Base-by-base conservation (phyloP, 1,140 invertebrate genomes). In the Eueides isabella region DNA sequence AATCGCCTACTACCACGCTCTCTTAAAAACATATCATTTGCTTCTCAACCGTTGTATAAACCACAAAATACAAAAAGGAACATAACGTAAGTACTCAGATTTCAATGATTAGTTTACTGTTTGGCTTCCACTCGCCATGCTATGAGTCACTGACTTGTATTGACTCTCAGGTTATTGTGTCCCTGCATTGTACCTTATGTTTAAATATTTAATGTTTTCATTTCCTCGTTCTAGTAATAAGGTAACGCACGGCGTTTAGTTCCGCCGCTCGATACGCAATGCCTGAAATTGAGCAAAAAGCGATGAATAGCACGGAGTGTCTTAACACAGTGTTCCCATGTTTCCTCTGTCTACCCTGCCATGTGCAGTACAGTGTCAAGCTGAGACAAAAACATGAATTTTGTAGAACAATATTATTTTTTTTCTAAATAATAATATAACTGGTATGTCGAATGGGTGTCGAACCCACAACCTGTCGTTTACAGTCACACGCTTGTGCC, bases 91-190 rank as follows among this genome's bases (percentile, higher is more conserved):
- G 9, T 55, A 26, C 48, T 55, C 48, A 26, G 48, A 55, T 64
- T 66, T 64, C 61, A 55, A 72, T 72, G 48, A 71, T 64, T 64
- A 44, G 62, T 33, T n/a, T 55, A 72, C 44, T 72, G 70, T 72
- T 35, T 72, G 70, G 70, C 70, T 72, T 72, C 70, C 63, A 23
- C 26, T 26, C 23, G 48, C 48, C 19, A 26, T 55, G 23, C 12
- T 55, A 12, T 55, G 48, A 55, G 48, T 55, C 38, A 30, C 28
- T 72, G 70, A 72, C 61, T 72, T 41, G 65, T 28, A n/a, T 55
- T 44, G 35, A 6, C 31, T 28, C 35, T 48, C 26, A n/a, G 55
- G 30, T 67, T 31, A 23, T 23, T 26, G 2, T 26, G 7, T 4
- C 11, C 26, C 26, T 23, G 19, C 12, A 55, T 14, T 55, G 23